Evolutionary conservation across 2,797 vertebrate genomes (phyloP).

Genomic region (Pangasius mekongensis): DNA sequence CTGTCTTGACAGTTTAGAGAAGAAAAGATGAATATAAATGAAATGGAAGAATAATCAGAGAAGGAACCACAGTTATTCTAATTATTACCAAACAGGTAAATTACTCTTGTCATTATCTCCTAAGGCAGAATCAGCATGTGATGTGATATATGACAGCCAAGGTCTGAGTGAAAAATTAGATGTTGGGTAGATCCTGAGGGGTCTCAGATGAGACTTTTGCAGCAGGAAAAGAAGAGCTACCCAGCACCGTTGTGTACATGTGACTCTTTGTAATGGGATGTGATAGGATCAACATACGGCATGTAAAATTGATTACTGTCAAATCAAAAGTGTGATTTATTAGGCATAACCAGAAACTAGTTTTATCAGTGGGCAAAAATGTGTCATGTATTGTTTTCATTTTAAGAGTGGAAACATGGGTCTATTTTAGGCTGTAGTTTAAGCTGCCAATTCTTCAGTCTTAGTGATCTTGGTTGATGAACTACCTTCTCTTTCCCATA

Average conservation of each 20-base stretch:
- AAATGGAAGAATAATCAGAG: slow-evolving; percentile 40
- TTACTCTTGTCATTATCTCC: not conserved
- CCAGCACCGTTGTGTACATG: not conserved
- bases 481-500: slow-evolving; percentile 18
- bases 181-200: slow-evolving; percentile 19
- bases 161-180: not conserved
- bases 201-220: slow-evolving; percentile 59
- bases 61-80: not conserved
- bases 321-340: slow-evolving; percentile 4
- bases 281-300: not conserved
- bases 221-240: slow-evolving; percentile 15
- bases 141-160: not conserved
- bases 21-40: slow-evolving; percentile 21
- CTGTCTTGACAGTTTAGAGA: slow-evolving; percentile 51
- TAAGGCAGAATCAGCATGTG: slow-evolving; percentile 8
- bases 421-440: not conserved
- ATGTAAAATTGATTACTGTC: not conserved
- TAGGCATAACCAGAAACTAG: not conserved
- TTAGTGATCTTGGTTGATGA: slow-evolving; percentile 21
- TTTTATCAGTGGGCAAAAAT: slow-evolving; percentile 23
- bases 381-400: not conserved
- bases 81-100: slow-evolving; percentile 29
- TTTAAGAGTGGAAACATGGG: slow-evolving; percentile 23
- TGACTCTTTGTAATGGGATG: not conserved
- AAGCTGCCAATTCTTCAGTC: not conserved